phyloP scores from a whole-genome alignment of 1,140 invertebrate genomes.

The Mya arenaria region DNA sequence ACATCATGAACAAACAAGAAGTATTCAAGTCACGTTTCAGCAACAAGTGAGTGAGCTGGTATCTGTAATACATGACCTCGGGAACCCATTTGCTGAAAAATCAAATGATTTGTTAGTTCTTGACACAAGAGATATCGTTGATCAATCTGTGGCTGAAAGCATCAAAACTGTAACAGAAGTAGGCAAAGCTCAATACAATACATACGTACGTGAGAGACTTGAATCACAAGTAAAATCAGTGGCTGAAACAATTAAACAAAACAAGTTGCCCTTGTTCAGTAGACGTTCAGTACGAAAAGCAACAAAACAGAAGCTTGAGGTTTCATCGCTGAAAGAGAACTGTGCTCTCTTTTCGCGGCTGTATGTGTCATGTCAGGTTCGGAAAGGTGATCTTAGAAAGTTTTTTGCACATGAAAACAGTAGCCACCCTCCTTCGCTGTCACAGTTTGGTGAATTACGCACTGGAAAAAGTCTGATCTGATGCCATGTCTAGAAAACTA shows the following conservation, averaged over 20 bases:
- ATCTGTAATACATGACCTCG: not conserved
- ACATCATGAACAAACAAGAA: slow-evolving; percentile 2
- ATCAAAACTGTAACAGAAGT: not conserved
- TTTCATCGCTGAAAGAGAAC: slow-evolving; percentile 21
- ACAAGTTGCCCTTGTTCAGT: not conserved
- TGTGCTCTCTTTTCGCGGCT: slow-evolving; percentile 32
- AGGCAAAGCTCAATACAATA: not conserved
- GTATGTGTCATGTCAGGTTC: slow-evolving; percentile 40
- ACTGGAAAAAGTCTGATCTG: not conserved
- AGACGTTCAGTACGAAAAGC: not conserved
- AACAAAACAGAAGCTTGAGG: slow-evolving; percentile 1
- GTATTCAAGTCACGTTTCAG: not conserved
- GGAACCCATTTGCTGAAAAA: not conserved
- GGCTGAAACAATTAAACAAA: not conserved
- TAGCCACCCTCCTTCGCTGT: not conserved
- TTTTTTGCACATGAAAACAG: slow-evolving; percentile 30
- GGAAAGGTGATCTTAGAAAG: slow-evolving; percentile 32
- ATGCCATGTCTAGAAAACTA: not conserved
- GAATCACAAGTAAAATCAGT: not conserved
- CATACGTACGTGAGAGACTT: not conserved
- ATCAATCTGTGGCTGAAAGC: not conserved
- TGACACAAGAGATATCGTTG: not conserved
- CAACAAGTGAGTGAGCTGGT: not conserved
- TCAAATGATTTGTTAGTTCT: not conserved
- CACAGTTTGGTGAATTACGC: not conserved